Base-by-base conservation (phyloP, 2,113 vertebrate genomes). In the Bufo gargarizans region DNA sequence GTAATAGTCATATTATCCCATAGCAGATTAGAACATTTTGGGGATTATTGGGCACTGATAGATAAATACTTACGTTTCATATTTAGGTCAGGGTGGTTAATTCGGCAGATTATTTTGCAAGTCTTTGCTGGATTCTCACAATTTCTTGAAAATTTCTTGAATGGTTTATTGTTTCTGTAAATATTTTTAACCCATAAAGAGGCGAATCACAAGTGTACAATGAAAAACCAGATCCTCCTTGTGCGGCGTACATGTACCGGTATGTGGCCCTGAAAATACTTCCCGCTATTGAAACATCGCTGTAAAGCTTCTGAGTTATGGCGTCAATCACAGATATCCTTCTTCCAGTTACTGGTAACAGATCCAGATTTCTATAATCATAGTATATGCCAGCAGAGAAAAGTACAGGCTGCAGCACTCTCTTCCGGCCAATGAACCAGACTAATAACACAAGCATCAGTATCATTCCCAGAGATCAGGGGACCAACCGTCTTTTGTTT, bases 401-500 rank as follows among this genome's bases (percentile, higher is more conserved):
- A 67, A 83, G 61, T 69, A 69, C 43, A 67, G 49, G 49, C 61
- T 69, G 58, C 19, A 50, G 47, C 61, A 59, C 22, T 56, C 69
- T 50, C 47, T 50, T 53, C 81, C 61, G 22, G 17, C 63, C 61
- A 50, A 19, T 83, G 61, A 83, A 67, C 81, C 45, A 67, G 59
- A 69, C 43, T 67, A 83, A 83, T 69, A 83, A 83, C n/a, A 83
- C 61, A 12, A 47, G 67, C 45, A 63, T 83, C 81, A 83, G 63
- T 67, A 49, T 83, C 61, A 63, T 49, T 69, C 63, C 22, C 80
- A 4, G 3, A 49, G 61, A 20, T 13, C 58, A 5, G 13, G 81
- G 77, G n/a, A 58, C 2, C 12, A 8, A 17, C 14, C 71, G 14
- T 0, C 8, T 47, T 47, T 74, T 47, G 43, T 19, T 16, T 74